Conservation (phyloP, 2,888 invertebrate species). For the Conomelus anceps region DNA sequence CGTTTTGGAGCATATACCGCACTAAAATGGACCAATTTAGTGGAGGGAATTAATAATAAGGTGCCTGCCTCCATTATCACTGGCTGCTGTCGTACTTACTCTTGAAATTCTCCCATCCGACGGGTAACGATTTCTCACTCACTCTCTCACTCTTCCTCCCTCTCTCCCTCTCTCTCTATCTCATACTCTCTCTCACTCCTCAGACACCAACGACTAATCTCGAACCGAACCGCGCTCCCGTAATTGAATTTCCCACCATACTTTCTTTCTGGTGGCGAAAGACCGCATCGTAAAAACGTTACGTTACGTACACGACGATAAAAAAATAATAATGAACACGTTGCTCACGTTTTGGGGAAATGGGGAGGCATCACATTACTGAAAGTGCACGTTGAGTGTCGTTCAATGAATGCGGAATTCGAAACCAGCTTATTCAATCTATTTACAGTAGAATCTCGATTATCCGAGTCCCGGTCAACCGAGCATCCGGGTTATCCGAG, state of each 20-base stretch:
- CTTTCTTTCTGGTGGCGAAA: neutral
- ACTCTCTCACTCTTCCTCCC: neutral
- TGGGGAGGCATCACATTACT: neutral
- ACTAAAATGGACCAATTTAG: neutral
- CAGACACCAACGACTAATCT: neutral
- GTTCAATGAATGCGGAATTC: neutral
- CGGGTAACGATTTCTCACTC: slow-evolving; percentile 17
- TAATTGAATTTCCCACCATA: neutral
- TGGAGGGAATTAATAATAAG: neutral
- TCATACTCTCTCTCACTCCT: neutral
- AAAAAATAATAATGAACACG: neutral
- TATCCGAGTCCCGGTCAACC: too few relatives aligned
- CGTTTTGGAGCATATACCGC: neutral
- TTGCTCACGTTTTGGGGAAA: neutral
- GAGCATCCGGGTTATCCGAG: too few relatives aligned
- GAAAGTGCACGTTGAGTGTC: too few relatives aligned
- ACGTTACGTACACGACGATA: neutral
- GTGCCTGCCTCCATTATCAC: neutral
- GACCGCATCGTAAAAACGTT: neutral
- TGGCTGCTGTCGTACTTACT: neutral
- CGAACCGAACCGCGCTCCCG: neutral
- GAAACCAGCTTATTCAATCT: too few relatives aligned
- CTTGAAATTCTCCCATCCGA: neutral
- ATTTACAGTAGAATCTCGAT: too few relatives aligned
- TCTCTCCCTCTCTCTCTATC: neutral